A percentile compares a stretch with the other conserved stretches of the same genome.
Evolutionary conservation across 2,888 invertebrate species (phyloP).

Genomic region (Coenonympha glycerion): DNA sequence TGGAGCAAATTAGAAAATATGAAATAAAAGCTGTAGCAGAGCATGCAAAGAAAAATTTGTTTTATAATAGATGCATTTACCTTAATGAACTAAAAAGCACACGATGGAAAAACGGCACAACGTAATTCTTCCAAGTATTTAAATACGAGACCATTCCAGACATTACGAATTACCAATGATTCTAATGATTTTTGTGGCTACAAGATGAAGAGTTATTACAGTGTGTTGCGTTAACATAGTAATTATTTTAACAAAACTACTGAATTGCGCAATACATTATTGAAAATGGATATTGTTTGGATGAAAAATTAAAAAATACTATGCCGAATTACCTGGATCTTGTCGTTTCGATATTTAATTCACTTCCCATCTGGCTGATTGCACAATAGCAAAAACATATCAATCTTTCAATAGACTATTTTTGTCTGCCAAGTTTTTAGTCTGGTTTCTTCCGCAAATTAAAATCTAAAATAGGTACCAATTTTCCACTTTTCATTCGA

Average conservation of each 20-base stretch:
- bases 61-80: slow-evolving; percentile 12
- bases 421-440: too few species aligned
- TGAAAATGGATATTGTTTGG: slow-evolving; percentile 9
- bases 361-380: slow-evolving; percentile 65
- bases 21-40: background rate
- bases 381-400: slow-evolving; percentile 54
- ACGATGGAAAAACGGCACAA: slow-evolving; percentile 51
- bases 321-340: slow-evolving; percentile 50
- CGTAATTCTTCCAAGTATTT: slow-evolving; percentile 48
- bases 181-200: slow-evolving; percentile 19
- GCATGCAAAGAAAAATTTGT: background rate
- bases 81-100: slow-evolving; percentile 50
- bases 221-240: slow-evolving; percentile 11
- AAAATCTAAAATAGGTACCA: slow-evolving; percentile 7
- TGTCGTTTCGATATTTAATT: slow-evolving; percentile 52
- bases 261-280: slow-evolving; percentile 51
- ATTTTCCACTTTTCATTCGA: slow-evolving; percentile 5
- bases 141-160: slow-evolving; percentile 43
- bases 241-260: slow-evolving; percentile 6
- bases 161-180: slow-evolving; percentile 33
- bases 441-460: background rate
- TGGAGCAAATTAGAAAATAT: background rate
- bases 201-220: slow-evolving; percentile 24
- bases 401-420: background rate
- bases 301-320: background rate